Percentiles rank a stretch among this genome's conserved stretches.
Evolutionary conservation across 1,140 invertebrate genomes (phyloP).

Genomic region (Drosophila pseudoananassae): DNA sequence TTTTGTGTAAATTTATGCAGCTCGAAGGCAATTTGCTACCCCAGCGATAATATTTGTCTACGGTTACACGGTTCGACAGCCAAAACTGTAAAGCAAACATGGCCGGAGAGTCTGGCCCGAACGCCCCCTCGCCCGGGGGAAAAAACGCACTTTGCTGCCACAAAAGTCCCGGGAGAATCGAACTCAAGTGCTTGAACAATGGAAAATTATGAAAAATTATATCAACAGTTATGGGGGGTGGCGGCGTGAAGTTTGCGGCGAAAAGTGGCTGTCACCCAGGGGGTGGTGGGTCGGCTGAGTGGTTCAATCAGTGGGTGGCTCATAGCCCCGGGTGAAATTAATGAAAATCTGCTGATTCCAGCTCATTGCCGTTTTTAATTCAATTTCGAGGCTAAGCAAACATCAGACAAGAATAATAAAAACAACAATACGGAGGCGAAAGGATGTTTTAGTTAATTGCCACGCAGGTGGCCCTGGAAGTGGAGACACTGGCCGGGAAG

Average conservation of each 20-base stretch:
- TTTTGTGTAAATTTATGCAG: constrained; percentile 81
- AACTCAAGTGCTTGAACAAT: constrained; percentile 78
- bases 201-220: constrained; percentile 83
- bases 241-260: constrained; percentile 46
- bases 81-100: constrained; percentile 82
- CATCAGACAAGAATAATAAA: constrained; percentile 57
- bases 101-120: constrained; percentile 29
- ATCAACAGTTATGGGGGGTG: constrained; percentile 38
- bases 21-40: constrained; percentile 65
- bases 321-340: constrained; percentile 64
- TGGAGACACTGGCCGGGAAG: neutral
- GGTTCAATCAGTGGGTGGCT: constrained; percentile 12
- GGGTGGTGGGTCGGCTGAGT: constrained; percentile 17
- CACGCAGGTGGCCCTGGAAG: constrained; percentile 63
- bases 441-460: constrained; percentile 64
- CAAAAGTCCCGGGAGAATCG: constrained; percentile 67
- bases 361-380: constrained; percentile 84
- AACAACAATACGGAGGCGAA: constrained; percentile 33
- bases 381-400: constrained; percentile 77
- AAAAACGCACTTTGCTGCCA: constrained; percentile 71
- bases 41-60: constrained; percentile 73
- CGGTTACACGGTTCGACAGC: constrained; percentile 81
- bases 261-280: constrained; percentile 29
- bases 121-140: constrained; percentile 25
- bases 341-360: constrained; percentile 84